Conservation (phyloP, 2,113 vertebrate genomes). For the Electrona antarctica region DNA sequence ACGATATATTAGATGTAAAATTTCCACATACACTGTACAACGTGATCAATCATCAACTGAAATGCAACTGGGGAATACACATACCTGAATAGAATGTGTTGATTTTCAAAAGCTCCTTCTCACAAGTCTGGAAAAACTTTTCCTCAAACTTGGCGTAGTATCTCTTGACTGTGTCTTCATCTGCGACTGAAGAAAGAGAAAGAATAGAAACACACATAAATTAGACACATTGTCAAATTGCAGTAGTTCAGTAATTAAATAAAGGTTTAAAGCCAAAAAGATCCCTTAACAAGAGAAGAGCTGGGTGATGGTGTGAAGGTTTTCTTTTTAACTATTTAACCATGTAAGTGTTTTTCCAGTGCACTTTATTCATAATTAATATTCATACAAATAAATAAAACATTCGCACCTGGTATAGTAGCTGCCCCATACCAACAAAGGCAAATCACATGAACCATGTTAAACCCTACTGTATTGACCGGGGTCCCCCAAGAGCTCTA, state of each 20-base stretch:
- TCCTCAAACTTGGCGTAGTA: conserved; percentile 99
- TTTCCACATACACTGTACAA: too few relatives aligned
- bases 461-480: too few relatives aligned
- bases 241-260: background rate
- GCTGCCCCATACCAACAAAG: too few relatives aligned
- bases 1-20: background rate
- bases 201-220: background rate
- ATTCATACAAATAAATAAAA: background rate
- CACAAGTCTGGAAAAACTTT: conserved; percentile 98
- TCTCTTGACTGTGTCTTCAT: conserved; percentile 96
- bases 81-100: conserved; percentile 99
- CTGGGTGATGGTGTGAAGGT: background rate
- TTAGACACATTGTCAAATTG: background rate
- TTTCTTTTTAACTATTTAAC: background rate
- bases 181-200: conserved; percentile 82
- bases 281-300: too few relatives aligned
- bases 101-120: conserved; percentile 99
- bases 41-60: background rate
- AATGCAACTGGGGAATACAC: background rate
- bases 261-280: background rate
- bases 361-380: background rate
- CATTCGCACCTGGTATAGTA: too few relatives aligned
- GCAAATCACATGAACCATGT: too few relatives aligned
- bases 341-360: background rate
- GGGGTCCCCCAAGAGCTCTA: too few relatives aligned